phyloP scores from a whole-genome alignment of 2,888 invertebrate species.

The Dicycla oo region DNA sequence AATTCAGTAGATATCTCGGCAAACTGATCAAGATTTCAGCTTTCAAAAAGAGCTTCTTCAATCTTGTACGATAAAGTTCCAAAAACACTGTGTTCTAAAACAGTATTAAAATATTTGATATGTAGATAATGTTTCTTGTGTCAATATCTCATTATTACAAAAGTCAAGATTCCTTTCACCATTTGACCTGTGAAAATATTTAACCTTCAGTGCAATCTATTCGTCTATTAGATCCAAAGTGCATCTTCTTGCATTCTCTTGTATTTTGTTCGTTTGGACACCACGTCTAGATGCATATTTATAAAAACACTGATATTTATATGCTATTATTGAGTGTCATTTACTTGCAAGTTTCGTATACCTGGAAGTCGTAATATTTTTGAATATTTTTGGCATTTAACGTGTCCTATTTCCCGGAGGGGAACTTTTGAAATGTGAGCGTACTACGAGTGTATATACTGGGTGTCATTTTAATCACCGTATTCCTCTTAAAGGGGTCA shows the following conservation, averaged over 20 bases:
- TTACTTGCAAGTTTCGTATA: not conserved
- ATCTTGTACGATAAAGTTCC: not conserved
- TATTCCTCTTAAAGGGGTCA: too few relatives aligned
- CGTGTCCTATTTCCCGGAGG: not conserved
- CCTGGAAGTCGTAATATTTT: not conserved
- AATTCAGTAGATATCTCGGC: not conserved
- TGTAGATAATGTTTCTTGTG: conserved; percentile 20
- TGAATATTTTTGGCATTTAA: not conserved
- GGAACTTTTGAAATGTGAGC: not conserved
- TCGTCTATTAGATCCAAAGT: conserved; percentile 27
- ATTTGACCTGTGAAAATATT: conserved; percentile 35
- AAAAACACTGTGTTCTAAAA: conserved; percentile 1
- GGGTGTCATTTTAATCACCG: too few relatives aligned
- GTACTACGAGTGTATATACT: not conserved
- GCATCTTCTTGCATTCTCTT: conserved; percentile 34
- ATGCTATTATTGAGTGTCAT: conserved; percentile 12
- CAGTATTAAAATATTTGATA: conserved; percentile 9
- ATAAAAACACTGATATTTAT: conserved; percentile 1
- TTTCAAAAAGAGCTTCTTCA: not conserved
- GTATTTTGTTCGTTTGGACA: conserved; percentile 11
- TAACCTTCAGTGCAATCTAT: conserved; percentile 49
- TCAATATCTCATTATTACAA: conserved; percentile 23
- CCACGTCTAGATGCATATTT: not conserved
- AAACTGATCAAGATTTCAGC: too few relatives aligned
- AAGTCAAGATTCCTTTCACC: conserved; percentile 50